These are phyloP conservation scores for Actinemys pallida DNA, from an alignment of 2,113 vertebrate species.

Conservation along the genomic window DNA sequence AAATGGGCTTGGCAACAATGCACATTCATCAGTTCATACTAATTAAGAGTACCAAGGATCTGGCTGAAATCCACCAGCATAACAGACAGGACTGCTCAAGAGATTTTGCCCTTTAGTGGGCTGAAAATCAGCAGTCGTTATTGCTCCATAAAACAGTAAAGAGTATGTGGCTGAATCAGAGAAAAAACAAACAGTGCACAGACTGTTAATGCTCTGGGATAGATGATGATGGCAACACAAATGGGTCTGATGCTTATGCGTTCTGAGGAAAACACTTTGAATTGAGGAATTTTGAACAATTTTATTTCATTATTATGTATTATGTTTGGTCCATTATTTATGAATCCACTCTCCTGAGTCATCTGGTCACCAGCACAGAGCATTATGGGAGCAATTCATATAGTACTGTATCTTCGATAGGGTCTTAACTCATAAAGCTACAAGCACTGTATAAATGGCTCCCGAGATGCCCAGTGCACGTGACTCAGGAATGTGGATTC, in stretches of 20 bases:
- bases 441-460: constrained; percentile 21
- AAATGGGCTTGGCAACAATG: fast-evolving
- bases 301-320: not conserved
- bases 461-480: not conserved
- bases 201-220: fast-evolving
- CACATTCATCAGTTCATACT: not conserved
- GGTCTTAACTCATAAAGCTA: constrained; percentile 22
- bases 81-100: not conserved
- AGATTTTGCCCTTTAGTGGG: not conserved
- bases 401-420: not conserved
- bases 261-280: not conserved
- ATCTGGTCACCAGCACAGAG: not conserved
- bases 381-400: not conserved
- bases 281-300: not conserved
- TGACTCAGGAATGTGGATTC: constrained; percentile 11
- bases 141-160: not conserved
- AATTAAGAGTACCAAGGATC: not conserved
- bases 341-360: not conserved
- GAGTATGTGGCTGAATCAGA: fast-evolving
- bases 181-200: not conserved
- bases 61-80: not conserved
- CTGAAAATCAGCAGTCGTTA: not conserved
- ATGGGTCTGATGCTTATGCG: not conserved
- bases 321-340: not conserved
- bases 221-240: fast-evolving